Conservation (phyloP, 2,797 vertebrate species). For the Antrozous pallidus region DNA sequence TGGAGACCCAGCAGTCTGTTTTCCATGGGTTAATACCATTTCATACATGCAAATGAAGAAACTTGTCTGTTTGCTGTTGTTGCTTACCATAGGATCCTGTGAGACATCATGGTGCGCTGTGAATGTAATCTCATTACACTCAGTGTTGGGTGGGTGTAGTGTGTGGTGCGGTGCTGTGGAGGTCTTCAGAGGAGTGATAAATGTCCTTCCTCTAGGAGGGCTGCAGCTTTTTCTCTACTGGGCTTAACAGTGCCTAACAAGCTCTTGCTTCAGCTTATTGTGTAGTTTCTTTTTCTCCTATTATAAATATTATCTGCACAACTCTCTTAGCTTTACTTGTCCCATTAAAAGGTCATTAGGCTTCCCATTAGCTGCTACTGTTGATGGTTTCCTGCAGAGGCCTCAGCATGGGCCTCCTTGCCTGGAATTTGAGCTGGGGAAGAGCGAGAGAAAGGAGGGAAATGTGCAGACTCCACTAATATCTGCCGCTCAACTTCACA, state of each 20-base stretch:
- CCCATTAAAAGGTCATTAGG: conserved; percentile 81
- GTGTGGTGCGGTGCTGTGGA: not conserved
- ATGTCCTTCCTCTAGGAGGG: not conserved
- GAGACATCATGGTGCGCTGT: not conserved
- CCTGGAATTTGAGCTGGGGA: conserved; percentile 51
- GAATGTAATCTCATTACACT: not conserved
- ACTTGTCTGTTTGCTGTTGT: not conserved
- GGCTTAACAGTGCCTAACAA: conserved; percentile 44
- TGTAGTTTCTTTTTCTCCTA: conserved; percentile 65
- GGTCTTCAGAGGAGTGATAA: not conserved
- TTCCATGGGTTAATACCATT: not conserved
- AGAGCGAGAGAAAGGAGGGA: conserved; percentile 2
- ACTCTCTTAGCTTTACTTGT: conserved; percentile 76
- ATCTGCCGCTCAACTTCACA: not conserved
- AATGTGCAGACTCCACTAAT: not conserved
- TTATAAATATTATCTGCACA: conserved; percentile 79
- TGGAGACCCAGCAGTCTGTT: not conserved
- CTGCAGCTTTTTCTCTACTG: conserved; percentile 10
- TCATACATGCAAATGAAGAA: not conserved
- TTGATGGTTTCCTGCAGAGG: conserved; percentile 73
- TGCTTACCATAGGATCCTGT: not conserved
- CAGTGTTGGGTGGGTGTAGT: not conserved
- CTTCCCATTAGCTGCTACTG: conserved; percentile 79
- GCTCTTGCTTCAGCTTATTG: conserved; percentile 55
- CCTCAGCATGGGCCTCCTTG: conserved; percentile 65